Percentiles rank a stretch among this genome's conserved stretches.
Conservation (phyloP, 2,797 vertebrate species). For the Pitangus sulphuratus region DNA sequence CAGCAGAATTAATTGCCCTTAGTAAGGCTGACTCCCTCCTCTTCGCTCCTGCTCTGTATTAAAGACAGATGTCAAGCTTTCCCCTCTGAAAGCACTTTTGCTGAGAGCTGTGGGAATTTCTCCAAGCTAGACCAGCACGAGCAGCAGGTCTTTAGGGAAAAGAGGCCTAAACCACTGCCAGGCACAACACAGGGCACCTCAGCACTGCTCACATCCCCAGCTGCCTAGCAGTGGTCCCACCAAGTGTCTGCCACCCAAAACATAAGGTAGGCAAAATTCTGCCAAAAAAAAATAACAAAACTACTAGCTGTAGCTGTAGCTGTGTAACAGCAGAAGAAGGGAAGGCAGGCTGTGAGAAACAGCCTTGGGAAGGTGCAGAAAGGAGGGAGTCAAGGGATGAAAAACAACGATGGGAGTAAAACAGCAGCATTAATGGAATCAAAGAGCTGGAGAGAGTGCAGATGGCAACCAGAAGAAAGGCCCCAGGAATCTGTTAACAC, state of each 20-base stretch:
- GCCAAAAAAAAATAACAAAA: not conserved
- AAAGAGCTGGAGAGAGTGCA: not conserved
- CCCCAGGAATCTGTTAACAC: not conserved
- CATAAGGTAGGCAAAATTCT: not conserved
- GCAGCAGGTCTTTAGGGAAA: not conserved
- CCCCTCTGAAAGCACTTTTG: not conserved
- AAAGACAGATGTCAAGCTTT: not conserved
- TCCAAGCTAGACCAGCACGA: not conserved
- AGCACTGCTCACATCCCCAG: not conserved
- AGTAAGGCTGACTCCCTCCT: not conserved
- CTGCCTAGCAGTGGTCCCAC: not conserved
- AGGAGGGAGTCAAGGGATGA: not conserved
- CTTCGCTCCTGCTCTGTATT: not conserved
- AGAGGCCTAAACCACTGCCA: not conserved
- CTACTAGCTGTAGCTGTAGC: not conserved
- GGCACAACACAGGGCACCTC: not conserved
- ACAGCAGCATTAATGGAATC: not conserved
- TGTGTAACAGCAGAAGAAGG: not conserved
- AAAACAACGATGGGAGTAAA: not conserved
- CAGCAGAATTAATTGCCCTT: constrained; percentile 10
- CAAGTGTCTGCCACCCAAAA: not conserved
- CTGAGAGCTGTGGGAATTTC: not conserved
- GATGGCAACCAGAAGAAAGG: not conserved
- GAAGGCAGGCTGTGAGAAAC: not conserved
- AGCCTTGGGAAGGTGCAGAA: not conserved